phyloP scores from a whole-genome alignment of 2,888 invertebrate genomes.

The Drosophila anomelani region DNA sequence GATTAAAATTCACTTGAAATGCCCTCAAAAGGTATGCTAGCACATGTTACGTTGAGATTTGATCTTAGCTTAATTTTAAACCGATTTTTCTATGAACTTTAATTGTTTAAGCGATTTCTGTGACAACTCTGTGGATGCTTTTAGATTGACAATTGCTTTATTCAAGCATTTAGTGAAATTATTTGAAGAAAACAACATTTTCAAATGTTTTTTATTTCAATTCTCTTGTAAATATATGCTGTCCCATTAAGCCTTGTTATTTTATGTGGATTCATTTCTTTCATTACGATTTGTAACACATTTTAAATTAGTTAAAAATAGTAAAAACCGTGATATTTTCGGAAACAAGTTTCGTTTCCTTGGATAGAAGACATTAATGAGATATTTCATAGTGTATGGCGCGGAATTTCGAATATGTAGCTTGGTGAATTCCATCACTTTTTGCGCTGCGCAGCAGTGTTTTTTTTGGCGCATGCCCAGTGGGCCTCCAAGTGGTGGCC shows the following conservation, averaged over 20 bases:
- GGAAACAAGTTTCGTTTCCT: too few species aligned
- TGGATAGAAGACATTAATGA: too few species aligned
- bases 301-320: too few species aligned
- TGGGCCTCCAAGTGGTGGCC: conserved; percentile 5
- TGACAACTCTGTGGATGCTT: not conserved
- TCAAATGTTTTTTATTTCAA: not conserved
- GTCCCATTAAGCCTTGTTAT: not conserved
- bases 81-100: not conserved
- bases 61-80: not conserved
- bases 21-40: not conserved
- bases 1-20: not conserved
- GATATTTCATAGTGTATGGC: not conserved
- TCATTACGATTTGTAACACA: too few species aligned
- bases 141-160: not conserved
- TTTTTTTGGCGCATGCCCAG: conserved; percentile 13
- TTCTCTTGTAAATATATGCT: conserved; percentile 7
- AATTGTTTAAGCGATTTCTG: not conserved
- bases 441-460: not conserved
- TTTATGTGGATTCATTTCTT: not conserved
- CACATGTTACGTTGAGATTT: not conserved
- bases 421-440: not conserved
- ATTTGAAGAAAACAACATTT: not conserved
- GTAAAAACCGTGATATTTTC: too few species aligned
- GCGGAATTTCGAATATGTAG: not conserved
- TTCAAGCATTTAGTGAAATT: conserved; percentile 1